Conservation (phyloP, 1,140 invertebrate species). For the Drosophila subpulchrella region DNA sequence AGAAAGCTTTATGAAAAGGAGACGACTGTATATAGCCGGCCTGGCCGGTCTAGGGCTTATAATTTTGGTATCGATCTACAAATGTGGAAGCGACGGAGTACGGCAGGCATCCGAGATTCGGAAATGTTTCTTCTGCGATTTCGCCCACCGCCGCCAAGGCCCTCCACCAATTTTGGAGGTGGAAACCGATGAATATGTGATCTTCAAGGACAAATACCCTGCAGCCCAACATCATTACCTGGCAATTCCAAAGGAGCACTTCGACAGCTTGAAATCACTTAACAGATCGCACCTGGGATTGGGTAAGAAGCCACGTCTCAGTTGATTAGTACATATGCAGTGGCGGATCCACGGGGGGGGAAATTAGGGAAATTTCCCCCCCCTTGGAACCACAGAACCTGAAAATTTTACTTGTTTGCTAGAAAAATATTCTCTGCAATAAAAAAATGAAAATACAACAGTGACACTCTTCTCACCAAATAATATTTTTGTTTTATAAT, state of each 20-base stretch:
- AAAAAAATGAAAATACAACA: too few relatives aligned
- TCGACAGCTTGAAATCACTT: slow-evolving; percentile 89
- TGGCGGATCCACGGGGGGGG: too few relatives aligned
- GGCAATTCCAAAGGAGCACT: slow-evolving; percentile 92
- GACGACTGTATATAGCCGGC: slow-evolving; percentile 20
- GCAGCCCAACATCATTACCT: slow-evolving; percentile 92
- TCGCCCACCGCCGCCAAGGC: slow-evolving; percentile 86
- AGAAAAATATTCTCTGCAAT: too few relatives aligned
- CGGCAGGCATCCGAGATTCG: neutral
- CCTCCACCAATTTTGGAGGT: slow-evolving; percentile 86
- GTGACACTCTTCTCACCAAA: too few relatives aligned
- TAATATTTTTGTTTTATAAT: too few relatives aligned
- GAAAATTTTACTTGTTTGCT: too few relatives aligned
- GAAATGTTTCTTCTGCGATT: slow-evolving; percentile 89
- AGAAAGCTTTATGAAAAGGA: slow-evolving; percentile 12
- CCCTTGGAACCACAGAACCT: too few relatives aligned
- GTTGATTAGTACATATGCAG: neutral
- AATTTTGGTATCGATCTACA: slow-evolving; percentile 23
- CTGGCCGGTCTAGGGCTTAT: slow-evolving; percentile 23
- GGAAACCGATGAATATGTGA: slow-evolving; percentile 91
- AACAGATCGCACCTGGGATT: slow-evolving; percentile 87
- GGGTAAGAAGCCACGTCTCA: slow-evolving; percentile 85
- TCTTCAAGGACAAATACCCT: slow-evolving; percentile 94
- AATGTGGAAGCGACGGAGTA: neutral
- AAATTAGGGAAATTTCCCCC: too few relatives aligned